phyloP scores from a whole-genome alignment of 2,113 vertebrate species.

The Elachura formosa region DNA sequence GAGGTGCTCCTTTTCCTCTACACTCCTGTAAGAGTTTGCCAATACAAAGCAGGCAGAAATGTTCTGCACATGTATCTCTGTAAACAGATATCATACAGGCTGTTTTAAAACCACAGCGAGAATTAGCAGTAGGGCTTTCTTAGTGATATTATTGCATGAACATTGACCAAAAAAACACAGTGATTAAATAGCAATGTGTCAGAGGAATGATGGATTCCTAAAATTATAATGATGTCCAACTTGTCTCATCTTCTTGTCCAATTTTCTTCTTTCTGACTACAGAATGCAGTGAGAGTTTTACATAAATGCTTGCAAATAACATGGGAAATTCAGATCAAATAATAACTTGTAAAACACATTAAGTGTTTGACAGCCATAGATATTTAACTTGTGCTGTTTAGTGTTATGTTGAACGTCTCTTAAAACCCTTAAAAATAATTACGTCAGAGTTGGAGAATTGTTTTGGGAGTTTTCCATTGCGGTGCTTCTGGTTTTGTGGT shows the following conservation, averaged over 20 bases:
- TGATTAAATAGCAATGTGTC: background rate
- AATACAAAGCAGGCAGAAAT: background rate
- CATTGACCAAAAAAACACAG: background rate
- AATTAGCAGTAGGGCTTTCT: background rate
- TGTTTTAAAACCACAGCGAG: background rate
- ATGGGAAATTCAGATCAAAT: background rate
- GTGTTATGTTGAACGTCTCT: background rate
- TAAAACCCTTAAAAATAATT: background rate
- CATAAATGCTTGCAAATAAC: background rate
- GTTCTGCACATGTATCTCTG: background rate
- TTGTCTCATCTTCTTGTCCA: background rate
- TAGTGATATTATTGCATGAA: background rate
- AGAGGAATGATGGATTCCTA: background rate
- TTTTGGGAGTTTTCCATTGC: too few relatives aligned
- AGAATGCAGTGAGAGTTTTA: background rate
- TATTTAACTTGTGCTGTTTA: background rate
- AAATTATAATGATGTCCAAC: background rate
- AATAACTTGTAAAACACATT: background rate
- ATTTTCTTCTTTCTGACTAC: background rate
- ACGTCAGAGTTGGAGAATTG: background rate
- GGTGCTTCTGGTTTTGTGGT: background rate
- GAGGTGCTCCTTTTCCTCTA: background rate
- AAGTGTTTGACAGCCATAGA: background rate
- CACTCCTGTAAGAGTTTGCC: background rate
- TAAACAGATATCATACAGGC: background rate